phyloP scores from a whole-genome alignment of 2,113 vertebrate genomes.

The Anser cygnoides region DNA sequence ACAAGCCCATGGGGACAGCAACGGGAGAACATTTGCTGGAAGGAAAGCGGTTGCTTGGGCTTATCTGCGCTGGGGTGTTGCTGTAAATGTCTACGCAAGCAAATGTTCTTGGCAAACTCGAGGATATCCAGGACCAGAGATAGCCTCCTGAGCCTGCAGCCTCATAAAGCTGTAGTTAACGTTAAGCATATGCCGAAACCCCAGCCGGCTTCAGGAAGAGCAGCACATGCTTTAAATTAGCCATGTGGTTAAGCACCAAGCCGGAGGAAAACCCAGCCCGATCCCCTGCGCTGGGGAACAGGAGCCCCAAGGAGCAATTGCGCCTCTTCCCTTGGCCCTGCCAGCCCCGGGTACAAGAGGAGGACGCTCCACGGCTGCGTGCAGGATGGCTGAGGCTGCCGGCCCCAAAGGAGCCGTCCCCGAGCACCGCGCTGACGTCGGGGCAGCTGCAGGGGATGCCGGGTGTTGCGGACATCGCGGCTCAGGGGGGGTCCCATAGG shows the following conservation, averaged over 20 bases:
- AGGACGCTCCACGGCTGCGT: neutral
- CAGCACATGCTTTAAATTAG: neutral
- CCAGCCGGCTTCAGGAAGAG: neutral
- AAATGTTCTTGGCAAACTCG: neutral
- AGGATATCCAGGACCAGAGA: neutral
- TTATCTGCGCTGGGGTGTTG: neutral
- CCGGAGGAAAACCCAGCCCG: neutral
- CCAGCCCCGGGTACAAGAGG: neutral
- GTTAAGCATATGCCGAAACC: neutral
- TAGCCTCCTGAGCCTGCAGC: neutral
- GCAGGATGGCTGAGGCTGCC: neutral
- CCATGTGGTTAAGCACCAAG: neutral
- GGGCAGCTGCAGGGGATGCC: rapidly evolving
- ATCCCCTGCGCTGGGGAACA: rapidly evolving
- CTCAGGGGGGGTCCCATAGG: neutral
- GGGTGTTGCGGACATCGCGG: neutral
- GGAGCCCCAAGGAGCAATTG: neutral
- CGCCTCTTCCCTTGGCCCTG: neutral
- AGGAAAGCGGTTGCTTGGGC: neutral
- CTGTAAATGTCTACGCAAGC: neutral
- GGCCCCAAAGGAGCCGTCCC: neutral
- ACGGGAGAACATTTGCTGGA: neutral
- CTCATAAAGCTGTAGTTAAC: neutral
- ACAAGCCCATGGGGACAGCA: neutral
- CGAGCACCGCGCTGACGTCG: rapidly evolving